These are phyloP conservation scores for Amphiprion clarkii DNA, from an alignment of 2,797 vertebrate genomes.

Conservation along the genomic window DNA sequence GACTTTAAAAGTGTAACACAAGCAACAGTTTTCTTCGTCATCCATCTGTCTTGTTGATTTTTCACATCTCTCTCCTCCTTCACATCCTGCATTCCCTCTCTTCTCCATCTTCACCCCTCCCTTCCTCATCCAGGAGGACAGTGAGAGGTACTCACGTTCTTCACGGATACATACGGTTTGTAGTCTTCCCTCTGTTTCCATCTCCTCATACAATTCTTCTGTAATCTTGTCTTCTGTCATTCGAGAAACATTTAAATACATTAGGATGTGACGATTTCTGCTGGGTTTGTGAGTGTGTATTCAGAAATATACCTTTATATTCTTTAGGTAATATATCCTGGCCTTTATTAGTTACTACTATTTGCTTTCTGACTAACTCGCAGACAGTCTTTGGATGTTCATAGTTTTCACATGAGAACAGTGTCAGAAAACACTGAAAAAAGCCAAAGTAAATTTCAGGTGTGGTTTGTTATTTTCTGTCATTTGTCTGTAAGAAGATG, in stretches of 20 bases:
- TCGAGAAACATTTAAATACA: background rate
- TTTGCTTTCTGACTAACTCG: background rate
- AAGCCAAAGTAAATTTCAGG: background rate
- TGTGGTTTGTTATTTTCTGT: too few relatives aligned
- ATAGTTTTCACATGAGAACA: background rate
- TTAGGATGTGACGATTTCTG: background rate
- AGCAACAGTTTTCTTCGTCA: background rate
- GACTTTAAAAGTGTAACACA: background rate
- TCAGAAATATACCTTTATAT: too few relatives aligned
- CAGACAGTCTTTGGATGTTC: background rate
- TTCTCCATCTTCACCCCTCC: slow-evolving; percentile 34
- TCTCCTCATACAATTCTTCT: slow-evolving; percentile 27
- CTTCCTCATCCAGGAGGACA: slow-evolving; percentile 91
- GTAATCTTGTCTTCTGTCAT: slow-evolving; percentile 10
- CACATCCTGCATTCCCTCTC: slow-evolving; percentile 22
- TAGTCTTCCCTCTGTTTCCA: slow-evolving; percentile 74
- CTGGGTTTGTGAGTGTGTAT: too few relatives aligned
- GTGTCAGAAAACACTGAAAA: background rate
- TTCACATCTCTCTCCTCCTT: slow-evolving; percentile 39
- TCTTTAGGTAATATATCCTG: too few relatives aligned
- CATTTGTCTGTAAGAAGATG: too few relatives aligned
- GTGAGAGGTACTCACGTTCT: slow-evolving; percentile 92
- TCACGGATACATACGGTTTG: slow-evolving; percentile 91
- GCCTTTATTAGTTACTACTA: background rate
- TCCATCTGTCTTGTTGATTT: slow-evolving; percentile 46